phyloP scores from a whole-genome alignment of 2,113 vertebrate genomes.

The Meriones unguiculatus region DNA sequence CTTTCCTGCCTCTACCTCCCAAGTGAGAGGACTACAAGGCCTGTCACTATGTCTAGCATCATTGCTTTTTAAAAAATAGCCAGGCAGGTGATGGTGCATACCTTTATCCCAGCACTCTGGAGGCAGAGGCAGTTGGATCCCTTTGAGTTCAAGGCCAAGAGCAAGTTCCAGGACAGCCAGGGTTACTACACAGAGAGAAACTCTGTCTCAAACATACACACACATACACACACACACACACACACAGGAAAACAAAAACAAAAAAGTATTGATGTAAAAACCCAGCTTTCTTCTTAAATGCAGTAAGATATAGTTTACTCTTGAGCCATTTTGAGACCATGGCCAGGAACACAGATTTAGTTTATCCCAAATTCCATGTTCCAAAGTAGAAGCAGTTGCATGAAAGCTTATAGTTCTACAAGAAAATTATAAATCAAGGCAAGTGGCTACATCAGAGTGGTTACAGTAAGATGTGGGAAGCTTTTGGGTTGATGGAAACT shows the following conservation, averaged over 20 bases:
- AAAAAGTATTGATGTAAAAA: not conserved
- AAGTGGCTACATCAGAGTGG: not conserved
- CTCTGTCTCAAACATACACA: not conserved
- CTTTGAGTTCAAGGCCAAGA: not conserved
- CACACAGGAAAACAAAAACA: not conserved
- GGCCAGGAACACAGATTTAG: not conserved
- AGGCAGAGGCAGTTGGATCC: not conserved
- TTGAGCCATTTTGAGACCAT: not conserved
- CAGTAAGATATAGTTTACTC: not conserved
- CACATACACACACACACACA: too few relatives aligned
- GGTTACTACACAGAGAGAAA: not conserved
- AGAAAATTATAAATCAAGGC: not conserved
- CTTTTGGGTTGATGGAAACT: not conserved
- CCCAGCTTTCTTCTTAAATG: not conserved
- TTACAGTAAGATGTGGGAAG: not conserved
- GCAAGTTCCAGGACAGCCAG: not conserved
- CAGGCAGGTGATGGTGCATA: not conserved
- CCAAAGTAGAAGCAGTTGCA: not conserved
- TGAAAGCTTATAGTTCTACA: not conserved
- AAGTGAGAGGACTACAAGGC: not conserved
- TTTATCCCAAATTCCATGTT: not conserved
- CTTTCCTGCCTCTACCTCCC: not conserved
- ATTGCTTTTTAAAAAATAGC: not conserved
- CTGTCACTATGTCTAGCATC: not conserved
- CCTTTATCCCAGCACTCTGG: not conserved